Evolutionary conservation across 2,888 invertebrate species (phyloP), one percentile per base, ranked within the genome.

Genomic region (Ichneumoninae sp.): DNA sequence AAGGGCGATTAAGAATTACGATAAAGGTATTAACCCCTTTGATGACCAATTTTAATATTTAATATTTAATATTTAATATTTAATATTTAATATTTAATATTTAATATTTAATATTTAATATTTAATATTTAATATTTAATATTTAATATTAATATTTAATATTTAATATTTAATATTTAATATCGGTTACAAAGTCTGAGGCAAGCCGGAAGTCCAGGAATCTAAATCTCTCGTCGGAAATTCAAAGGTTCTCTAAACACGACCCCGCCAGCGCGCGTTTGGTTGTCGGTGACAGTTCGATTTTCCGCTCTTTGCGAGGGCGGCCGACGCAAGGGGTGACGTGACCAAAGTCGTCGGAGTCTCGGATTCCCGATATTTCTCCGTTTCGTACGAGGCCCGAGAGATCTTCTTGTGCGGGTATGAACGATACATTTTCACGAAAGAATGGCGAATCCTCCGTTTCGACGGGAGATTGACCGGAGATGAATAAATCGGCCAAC

Each of bases 241-340:
- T 85, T 84, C 84, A 84, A 84, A 82, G 84, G 71, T 82, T 50
- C 71, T 76, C 44, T 44, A 44, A 44, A 69, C 69, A 60, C 66
- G 66, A 57, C 13, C 40, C 19, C 69, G 44, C 22, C 22, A 19
- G 30, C 19, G 66, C 68, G 66, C 72, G 70, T 74, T 84, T 85
- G 85, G 83, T 87, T 86, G 86, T 77, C 69, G 62, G 72, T 86
- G 87, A 87, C 87, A 87, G 87, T 84, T 86, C 86, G 85, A 86
- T 87, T 85, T 86, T 83, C 83, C 81, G 22, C 79, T 44, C 72
- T 83, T 84, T 68, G 71, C 62, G 36, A 50, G 68, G 8, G 33
- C 77, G 50, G 50, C 68, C n/a, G 68, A 57, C 71, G 52, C 54
- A 40, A 22, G 65, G 75, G 60, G 68, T 26, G 47, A 60, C 57